phyloP scores from a whole-genome alignment of 1,140 invertebrate genomes.

The Brachionus asplanchnoidis region DNA sequence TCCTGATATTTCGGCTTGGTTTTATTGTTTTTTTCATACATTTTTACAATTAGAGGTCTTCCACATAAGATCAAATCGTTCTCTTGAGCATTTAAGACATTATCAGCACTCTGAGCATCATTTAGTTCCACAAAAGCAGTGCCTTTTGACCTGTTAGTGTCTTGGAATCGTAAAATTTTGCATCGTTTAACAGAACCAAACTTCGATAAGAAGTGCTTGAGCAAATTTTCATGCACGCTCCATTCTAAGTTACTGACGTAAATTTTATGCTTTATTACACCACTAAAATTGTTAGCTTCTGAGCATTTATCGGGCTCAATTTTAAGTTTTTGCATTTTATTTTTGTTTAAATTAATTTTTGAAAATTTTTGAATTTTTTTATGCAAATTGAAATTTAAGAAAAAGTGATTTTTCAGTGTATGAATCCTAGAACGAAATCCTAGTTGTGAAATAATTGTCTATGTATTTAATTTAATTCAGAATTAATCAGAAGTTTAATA shows the following conservation, averaged over 20 bases:
- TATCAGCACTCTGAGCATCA: background rate
- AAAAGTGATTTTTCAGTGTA: background rate
- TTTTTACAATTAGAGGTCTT: background rate
- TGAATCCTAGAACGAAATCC: background rate
- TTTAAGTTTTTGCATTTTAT: background rate
- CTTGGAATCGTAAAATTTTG: background rate
- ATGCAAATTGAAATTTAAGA: background rate
- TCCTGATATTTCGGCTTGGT: background rate
- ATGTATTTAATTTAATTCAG: background rate
- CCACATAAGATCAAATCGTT: background rate
- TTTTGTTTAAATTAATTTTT: background rate
- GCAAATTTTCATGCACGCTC: conserved; percentile 27
- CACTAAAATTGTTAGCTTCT: no score
- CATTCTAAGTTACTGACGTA: conserved; percentile 14
- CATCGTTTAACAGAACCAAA: conserved; percentile 12
- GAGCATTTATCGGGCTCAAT: background rate
- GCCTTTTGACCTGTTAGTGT: conserved; percentile 6
- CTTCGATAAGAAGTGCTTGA: conserved; percentile 13
- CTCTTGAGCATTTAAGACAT: conserved; percentile 4
- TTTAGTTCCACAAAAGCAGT: background rate
- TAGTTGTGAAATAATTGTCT: background rate
- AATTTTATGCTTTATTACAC: background rate
- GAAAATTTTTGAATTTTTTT: background rate
- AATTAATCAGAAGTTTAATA: no score
- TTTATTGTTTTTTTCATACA: background rate